These are phyloP conservation scores for Nothura maculosa DNA, from an alignment of 2,797 vertebrate genomes.

Conservation along the genomic window DNA sequence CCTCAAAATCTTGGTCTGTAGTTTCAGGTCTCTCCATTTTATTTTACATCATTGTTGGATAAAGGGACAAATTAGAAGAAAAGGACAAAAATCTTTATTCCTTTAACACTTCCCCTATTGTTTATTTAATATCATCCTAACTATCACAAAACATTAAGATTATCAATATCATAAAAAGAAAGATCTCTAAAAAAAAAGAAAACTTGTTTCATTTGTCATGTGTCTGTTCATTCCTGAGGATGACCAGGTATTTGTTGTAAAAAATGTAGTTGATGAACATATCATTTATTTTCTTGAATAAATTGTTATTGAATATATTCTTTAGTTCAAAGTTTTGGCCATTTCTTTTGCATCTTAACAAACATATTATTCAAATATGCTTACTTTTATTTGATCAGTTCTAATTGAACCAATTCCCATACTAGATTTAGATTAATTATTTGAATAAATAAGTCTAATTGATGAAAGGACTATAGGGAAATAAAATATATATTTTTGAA, in stretches of 20 bases:
- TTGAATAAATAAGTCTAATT: neutral
- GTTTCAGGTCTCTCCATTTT: neutral
- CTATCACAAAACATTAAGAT: neutral
- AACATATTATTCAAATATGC: neutral
- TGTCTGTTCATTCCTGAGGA: neutral
- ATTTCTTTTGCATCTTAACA: neutral
- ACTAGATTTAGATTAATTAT: neutral
- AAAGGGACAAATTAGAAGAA: neutral
- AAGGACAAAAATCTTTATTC: neutral
- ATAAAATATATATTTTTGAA: neutral
- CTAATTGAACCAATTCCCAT: neutral
- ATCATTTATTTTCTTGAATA: neutral
- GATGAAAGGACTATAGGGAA: neutral
- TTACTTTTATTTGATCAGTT: neutral
- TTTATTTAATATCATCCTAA: neutral
- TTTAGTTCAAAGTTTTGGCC: neutral
- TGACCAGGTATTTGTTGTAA: neutral
- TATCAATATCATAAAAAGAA: neutral
- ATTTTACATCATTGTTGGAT: neutral
- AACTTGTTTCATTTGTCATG: neutral
- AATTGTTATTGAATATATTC: neutral
- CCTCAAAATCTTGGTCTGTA: neutral
- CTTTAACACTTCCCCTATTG: neutral
- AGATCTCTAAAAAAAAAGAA: neutral
- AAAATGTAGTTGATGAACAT: neutral